phyloP scores from a whole-genome alignment of 2,888 invertebrate species.

The Fragum fragum region DNA sequence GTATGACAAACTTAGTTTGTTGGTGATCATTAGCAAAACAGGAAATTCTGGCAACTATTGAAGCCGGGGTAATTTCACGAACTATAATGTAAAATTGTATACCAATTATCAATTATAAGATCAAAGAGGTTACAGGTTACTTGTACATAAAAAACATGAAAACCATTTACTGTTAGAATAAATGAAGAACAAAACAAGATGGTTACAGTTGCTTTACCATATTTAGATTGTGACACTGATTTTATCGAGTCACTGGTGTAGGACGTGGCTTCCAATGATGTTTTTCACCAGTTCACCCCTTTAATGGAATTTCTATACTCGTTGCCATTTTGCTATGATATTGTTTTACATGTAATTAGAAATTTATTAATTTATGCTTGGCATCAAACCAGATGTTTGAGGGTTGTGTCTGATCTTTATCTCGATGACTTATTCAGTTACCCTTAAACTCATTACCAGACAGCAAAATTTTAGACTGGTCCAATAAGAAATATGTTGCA shows the following conservation, averaged over 20 bases:
- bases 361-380: conserved; percentile 66
- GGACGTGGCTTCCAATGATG: conserved; percentile 29
- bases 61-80: too few relatives aligned
- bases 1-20: too few relatives aligned
- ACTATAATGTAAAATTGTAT: too few relatives aligned
- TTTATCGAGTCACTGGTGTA: conserved; percentile 47
- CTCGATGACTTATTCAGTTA: background rate
- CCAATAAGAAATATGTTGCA: too few relatives aligned
- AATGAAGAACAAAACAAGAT: conserved; percentile 51
- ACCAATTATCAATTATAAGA: too few relatives aligned
- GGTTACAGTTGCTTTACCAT: conserved; percentile 60
- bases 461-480: too few relatives aligned
- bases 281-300: conserved; percentile 54
- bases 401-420: conserved; percentile 13
- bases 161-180: conserved; percentile 56
- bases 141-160: conserved; percentile 11
- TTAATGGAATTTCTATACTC: conserved; percentile 42
- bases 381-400: conserved; percentile 56
- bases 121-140: background rate
- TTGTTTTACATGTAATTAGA: conserved; percentile 52
- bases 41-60: too few relatives aligned
- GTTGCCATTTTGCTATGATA: conserved; percentile 40
- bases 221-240: conserved; percentile 64
- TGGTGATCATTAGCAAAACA: too few relatives aligned
- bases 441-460: background rate